Percentiles rank a stretch among this genome's conserved stretches.
These are phyloP conservation scores for Odontomachus brunneus DNA, from an alignment of 1,140 invertebrate genomes.

Conservation along the genomic window DNA sequence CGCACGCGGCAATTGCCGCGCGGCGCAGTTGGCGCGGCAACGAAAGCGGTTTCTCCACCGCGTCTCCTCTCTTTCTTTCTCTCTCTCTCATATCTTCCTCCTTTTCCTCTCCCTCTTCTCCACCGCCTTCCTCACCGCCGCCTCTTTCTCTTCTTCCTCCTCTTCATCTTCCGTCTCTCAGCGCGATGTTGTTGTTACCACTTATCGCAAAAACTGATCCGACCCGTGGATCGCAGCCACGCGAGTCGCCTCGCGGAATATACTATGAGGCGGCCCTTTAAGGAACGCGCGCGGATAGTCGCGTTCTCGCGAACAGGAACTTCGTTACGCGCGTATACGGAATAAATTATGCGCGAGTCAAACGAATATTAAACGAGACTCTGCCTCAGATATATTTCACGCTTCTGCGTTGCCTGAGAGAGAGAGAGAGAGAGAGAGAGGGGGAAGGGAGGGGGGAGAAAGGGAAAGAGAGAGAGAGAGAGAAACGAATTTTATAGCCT, in stretches of 20 bases:
- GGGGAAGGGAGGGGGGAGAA: too few species aligned
- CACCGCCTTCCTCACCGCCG: too few species aligned
- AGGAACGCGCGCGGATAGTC: slow-evolving; percentile 47
- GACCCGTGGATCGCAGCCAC: slow-evolving; percentile 60
- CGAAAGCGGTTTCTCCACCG: slow-evolving; percentile 16
- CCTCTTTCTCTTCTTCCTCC: slow-evolving; percentile 16
- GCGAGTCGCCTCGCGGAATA: slow-evolving; percentile 66
- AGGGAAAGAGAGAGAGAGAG: too few species aligned
- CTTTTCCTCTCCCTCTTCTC: not conserved
- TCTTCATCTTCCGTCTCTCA: slow-evolving; percentile 50
- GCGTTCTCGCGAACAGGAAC: not conserved
- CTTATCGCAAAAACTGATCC: slow-evolving; percentile 75
- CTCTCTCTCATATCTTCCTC: not conserved
- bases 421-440: too few species aligned
- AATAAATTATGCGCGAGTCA: slow-evolving; percentile 10
- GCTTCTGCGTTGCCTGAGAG: not conserved
- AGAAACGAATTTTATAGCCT: slow-evolving; percentile 20
- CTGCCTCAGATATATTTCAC: not conserved
- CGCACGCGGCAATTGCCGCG: slow-evolving; percentile 64
- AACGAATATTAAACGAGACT: slow-evolving; percentile 2
- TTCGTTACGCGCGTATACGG: not conserved
- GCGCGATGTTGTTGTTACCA: slow-evolving; percentile 71
- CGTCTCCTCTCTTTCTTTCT: not conserved
- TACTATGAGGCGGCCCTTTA: slow-evolving; percentile 66
- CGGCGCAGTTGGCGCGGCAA: slow-evolving; percentile 39